Evolutionary conservation across 2,797 vertebrate genomes (phyloP).

Genomic region (Chromobotia macracanthus): DNA sequence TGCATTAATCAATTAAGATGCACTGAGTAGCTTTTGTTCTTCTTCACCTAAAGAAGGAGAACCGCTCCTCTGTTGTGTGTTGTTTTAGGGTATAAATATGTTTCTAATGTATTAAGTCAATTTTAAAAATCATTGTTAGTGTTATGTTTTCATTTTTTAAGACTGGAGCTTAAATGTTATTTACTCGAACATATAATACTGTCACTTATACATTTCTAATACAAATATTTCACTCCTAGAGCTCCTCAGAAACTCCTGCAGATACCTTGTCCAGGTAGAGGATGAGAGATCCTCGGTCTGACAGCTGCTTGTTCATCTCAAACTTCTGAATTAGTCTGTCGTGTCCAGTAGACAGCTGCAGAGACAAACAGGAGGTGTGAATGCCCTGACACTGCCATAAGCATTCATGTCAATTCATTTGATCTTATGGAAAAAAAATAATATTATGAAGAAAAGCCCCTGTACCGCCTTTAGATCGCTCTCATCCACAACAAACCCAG

Average conservation of each 20-base stretch:
- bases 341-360: conserved; percentile 71
- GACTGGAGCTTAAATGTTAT: too few relatives aligned
- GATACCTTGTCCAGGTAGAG: conserved; percentile 85
- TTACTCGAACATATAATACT: too few relatives aligned
- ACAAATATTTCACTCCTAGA: too few relatives aligned
- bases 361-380: neutral
- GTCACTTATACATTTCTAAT: too few relatives aligned
- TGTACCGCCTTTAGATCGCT: conserved; percentile 77
- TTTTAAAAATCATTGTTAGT: neutral
- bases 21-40: too few relatives aligned
- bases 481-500: conserved; percentile 76
- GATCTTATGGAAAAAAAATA: neutral
- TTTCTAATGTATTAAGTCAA: too few relatives aligned
- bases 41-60: too few relatives aligned
- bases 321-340: conserved; percentile 79
- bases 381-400: neutral
- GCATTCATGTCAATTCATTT: neutral
- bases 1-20: too few relatives aligned
- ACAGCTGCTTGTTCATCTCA: conserved; percentile 72
- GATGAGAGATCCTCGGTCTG: conserved; percentile 81
- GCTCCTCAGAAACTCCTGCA: neutral
- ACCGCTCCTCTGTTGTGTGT: too few relatives aligned
- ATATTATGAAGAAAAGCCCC: neutral
- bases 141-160: too few relatives aligned
- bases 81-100: too few relatives aligned